These are phyloP conservation scores for Etheostoma cragini DNA, from an alignment of 2,113 vertebrate species.

Conservation along the genomic window DNA sequence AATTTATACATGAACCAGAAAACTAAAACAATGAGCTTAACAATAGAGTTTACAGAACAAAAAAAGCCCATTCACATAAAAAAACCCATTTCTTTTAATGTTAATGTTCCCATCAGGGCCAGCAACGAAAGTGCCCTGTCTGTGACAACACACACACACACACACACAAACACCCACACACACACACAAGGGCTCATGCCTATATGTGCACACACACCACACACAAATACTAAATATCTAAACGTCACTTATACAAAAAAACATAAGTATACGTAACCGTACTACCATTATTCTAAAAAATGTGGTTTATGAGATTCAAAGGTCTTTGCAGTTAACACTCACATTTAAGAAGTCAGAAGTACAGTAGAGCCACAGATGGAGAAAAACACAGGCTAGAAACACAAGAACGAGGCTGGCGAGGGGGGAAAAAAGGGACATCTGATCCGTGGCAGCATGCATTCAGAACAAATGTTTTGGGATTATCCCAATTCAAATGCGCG, in stretches of 20 bases:
- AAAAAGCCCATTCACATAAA: background rate
- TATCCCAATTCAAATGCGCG: slow-evolving; percentile 79
- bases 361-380: slow-evolving; percentile 65
- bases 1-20: background rate
- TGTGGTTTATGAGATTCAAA: slow-evolving; percentile 66
- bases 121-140: slow-evolving; percentile 32
- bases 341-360: slow-evolving; percentile 70
- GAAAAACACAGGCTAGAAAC: slow-evolving; percentile 72
- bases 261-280: slow-evolving; percentile 67
- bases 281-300: slow-evolving; percentile 64
- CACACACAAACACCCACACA: too few species aligned
- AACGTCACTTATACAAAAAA: slow-evolving; percentile 46
- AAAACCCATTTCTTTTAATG: background rate
- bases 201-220: slow-evolving; percentile 14
- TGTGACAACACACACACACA: background rate
- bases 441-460: slow-evolving; percentile 73
- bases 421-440: slow-evolving; percentile 69
- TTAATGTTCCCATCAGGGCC: too few species aligned
- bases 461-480: slow-evolving; percentile 85
- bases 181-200: background rate
- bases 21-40: background rate
- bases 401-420: slow-evolving; percentile 64
- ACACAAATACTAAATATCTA: slow-evolving; percentile 49
- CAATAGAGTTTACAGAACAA: too few species aligned
- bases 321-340: slow-evolving; percentile 68